Evolutionary conservation across 2,797 vertebrate genomes (phyloP).

Genomic region (Tinamus major): DNA sequence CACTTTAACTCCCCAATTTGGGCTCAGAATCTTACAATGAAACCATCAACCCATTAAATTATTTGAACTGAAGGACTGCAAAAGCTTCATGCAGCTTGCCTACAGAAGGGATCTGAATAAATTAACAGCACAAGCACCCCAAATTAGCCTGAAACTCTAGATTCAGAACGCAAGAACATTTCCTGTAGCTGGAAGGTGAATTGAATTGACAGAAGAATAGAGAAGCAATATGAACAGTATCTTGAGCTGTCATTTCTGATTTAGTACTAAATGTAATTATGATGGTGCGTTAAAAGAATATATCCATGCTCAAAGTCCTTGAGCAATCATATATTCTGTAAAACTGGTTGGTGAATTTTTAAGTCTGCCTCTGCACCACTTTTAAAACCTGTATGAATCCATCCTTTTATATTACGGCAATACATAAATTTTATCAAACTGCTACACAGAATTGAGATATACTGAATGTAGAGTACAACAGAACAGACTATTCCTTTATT

Average conservation of each 20-base stretch:
- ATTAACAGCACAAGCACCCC: not conserved
- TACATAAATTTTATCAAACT: slow-evolving; percentile 15
- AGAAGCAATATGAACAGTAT: slow-evolving; percentile 30
- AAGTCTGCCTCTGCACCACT: not conserved
- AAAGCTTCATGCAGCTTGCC: not conserved
- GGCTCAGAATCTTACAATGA: not conserved
- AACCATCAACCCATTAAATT: not conserved
- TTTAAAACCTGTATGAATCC: slow-evolving; percentile 5
- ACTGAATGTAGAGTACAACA: not conserved
- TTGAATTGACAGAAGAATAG: slow-evolving; percentile 36
- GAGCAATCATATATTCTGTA: slow-evolving; percentile 27
- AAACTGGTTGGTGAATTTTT: slow-evolving; percentile 33
- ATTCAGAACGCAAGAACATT: not conserved
- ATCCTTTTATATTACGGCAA: slow-evolving; percentile 18
- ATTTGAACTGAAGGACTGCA: not conserved
- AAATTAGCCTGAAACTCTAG: slow-evolving; percentile 44
- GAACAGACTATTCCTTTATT: slow-evolving; percentile 5
- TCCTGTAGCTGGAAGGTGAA: slow-evolving; percentile 23
- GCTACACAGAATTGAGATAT: slow-evolving; percentile 29
- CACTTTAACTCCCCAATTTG: not conserved
- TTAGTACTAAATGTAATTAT: slow-evolving; percentile 50
- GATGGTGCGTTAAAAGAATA: slow-evolving; percentile 42
- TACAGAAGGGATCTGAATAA: slow-evolving; percentile 17
- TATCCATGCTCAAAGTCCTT: slow-evolving; percentile 14
- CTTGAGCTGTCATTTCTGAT: slow-evolving; percentile 38